Evolutionary conservation across 2,113 vertebrate species (phyloP), one percentile per base, ranked within the genome.

Genomic region (Chitala chitala): DNA sequence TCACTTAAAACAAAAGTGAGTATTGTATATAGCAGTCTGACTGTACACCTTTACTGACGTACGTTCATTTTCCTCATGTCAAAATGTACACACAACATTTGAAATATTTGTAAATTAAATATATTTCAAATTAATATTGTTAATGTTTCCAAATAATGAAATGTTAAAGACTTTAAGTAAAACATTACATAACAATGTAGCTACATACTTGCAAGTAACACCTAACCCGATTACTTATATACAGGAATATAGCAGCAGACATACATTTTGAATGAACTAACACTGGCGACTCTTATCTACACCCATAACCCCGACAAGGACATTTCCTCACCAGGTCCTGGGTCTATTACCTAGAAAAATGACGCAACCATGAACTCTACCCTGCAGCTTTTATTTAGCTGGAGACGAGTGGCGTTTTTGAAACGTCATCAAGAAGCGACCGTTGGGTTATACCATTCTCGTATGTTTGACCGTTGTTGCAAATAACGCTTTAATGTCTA

Each of bases 331-430:
- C 66, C 66, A 81, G 36, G 46, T 76, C 20, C 71, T 76, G 44
- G 8, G 36, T 76, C 70, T 71, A 22, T 51, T 66, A 5, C 56
- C 12, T 26, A 22, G 12, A 76, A 33, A 2, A 33, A 76, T 90
- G 89, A 76, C 78, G 81, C 84, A 89, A 88, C 88, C 82, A 7
- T 86, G 86, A 90, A 75, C 87, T 74, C 72, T 86, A 0, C 1
- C 82, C 80, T 50, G 44, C 26, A 6, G 6, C 48, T 31, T 9
- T 76, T 48, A 77, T 80, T 71, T 76, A 77, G 79, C 61, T 51
- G 26, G 77, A 53, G 20, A 29, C 44, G 20, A 3, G 5, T 20
- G 17, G 76, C 77, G 31, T 38, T 1, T 24, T 36, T 63, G 40
- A 5, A 15, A 29, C n/a, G 76, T 51, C 64, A 56, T 66, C 74